phyloP scores from a whole-genome alignment of 2,797 vertebrate species.

The Phoeniculus purpureus region DNA sequence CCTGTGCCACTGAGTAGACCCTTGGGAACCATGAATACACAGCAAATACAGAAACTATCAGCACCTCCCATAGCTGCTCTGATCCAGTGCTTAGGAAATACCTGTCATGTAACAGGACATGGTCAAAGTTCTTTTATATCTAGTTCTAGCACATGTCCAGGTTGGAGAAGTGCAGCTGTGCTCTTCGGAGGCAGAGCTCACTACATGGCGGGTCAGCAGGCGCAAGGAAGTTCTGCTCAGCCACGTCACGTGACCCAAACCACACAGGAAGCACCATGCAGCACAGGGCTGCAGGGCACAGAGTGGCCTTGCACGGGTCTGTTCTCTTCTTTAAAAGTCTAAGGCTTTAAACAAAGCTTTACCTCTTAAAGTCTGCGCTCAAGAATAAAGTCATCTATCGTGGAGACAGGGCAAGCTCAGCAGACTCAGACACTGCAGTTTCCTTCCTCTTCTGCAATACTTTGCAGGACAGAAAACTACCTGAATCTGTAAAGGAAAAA shows the following conservation, averaged over 20 bases:
- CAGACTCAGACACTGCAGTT: background rate
- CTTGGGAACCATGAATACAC: accelerated
- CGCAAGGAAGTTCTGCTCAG: too few species aligned
- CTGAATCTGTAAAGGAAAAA: background rate
- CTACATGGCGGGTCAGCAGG: too few species aligned
- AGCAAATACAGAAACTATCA: accelerated
- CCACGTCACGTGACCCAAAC: too few species aligned
- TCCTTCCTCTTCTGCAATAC: background rate
- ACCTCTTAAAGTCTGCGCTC: background rate
- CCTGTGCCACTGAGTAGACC: accelerated
- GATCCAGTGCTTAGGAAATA: background rate
- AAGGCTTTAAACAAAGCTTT: background rate
- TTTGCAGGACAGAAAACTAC: background rate
- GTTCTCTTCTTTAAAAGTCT: background rate
- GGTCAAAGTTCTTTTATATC: background rate
- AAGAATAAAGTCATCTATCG: background rate
- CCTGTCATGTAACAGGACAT: background rate
- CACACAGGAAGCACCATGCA: too few species aligned
- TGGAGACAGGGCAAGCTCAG: background rate
- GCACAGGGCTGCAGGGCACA: too few species aligned
- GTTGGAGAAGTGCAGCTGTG: background rate
- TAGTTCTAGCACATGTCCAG: background rate
- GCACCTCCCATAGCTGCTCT: background rate
- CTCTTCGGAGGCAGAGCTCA: too few species aligned
- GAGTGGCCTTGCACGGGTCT: too few species aligned